These are phyloP conservation scores for Peromyscus leucopus DNA, from an alignment of 2,113 vertebrate genomes.

Conservation along the genomic window DNA sequence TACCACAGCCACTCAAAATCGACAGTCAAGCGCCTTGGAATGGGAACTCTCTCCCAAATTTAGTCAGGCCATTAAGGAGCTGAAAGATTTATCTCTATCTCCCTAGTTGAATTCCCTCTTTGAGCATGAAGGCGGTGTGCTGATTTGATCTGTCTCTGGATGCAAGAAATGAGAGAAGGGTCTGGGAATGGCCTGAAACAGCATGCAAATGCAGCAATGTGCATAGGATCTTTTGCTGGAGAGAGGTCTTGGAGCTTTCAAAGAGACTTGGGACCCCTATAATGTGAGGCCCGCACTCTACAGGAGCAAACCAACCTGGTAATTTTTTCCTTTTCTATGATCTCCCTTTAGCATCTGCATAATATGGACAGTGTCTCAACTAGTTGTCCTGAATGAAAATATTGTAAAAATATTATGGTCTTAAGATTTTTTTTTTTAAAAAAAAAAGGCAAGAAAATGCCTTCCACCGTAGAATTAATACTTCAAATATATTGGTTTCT, in stretches of 20 bases:
- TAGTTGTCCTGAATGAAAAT: constrained; percentile 3
- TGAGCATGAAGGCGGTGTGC: background rate
- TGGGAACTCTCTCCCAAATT: background rate
- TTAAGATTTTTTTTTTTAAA: background rate
- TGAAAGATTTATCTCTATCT: constrained; percentile 41
- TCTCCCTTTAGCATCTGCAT: background rate
- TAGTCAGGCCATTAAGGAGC: constrained; percentile 24
- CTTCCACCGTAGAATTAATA: background rate
- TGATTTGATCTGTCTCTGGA: background rate
- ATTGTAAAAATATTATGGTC: background rate
- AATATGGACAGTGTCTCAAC: background rate
- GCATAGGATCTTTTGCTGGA: background rate
- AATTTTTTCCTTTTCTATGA: background rate
- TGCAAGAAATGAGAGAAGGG: background rate
- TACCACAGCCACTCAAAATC: constrained; percentile 46
- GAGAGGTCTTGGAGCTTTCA: background rate
- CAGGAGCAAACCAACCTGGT: background rate
- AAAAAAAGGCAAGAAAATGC: background rate
- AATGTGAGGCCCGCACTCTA: background rate
- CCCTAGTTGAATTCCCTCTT: constrained; percentile 4
- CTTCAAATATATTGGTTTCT: constrained; percentile 32
- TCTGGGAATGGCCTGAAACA: background rate
- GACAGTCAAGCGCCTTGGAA: background rate
- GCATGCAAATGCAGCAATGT: background rate
- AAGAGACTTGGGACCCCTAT: background rate